Percentiles rank a stretch among this genome's conserved stretches.
These are phyloP conservation scores for Eonycteris spelaea DNA, from an alignment of 2,113 vertebrate species.

Conservation along the genomic window DNA sequence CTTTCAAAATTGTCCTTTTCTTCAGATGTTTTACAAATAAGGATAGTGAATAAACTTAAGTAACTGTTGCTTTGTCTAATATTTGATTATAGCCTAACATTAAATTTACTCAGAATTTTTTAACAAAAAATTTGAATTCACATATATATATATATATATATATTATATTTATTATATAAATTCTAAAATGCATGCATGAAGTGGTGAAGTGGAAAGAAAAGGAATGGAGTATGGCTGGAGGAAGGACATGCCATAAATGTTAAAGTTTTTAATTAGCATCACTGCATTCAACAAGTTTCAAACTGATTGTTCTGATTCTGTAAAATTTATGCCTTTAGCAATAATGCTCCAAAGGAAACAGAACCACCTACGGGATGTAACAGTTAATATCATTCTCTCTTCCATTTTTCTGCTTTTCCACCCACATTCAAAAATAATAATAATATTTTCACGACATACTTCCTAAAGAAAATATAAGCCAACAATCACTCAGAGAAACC, in stretches of 20 bases:
- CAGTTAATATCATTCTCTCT: neutral
- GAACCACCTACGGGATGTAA: neutral
- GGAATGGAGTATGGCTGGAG: neutral
- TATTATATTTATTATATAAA: neutral
- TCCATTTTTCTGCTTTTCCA: neutral
- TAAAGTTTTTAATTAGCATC: neutral
- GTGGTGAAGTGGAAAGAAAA: neutral
- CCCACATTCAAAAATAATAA: neutral
- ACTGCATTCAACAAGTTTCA: constrained; percentile 22
- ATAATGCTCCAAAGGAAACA: neutral
- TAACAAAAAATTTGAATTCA: neutral
- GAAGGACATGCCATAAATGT: neutral
- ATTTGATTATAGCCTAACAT: neutral
- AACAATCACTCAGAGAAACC: neutral
- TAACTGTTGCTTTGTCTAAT: neutral
- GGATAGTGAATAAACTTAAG: neutral
- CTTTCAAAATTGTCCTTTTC: neutral
- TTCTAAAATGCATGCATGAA: neutral
- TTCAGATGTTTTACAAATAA: neutral
- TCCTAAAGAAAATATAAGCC: neutral
- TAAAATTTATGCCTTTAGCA: constrained; percentile 28
- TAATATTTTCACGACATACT: neutral
- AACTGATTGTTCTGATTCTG: neutral
- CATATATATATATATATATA: too few species aligned
- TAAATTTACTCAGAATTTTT: neutral